These are phyloP conservation scores for Percopsis transmontana DNA, from an alignment of 2,113 vertebrate species.

Conservation along the genomic window DNA sequence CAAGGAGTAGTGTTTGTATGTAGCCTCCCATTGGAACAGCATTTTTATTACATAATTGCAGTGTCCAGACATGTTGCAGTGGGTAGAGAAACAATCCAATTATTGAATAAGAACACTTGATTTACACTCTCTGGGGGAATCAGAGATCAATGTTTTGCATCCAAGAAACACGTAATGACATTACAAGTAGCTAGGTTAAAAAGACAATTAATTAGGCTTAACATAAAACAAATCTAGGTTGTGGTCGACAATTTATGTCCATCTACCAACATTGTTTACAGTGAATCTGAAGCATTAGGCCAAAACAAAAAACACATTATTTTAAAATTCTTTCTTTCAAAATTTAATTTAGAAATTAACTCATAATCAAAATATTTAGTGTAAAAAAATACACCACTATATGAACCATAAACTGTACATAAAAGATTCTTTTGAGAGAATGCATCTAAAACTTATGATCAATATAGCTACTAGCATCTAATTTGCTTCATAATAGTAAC, in stretches of 20 bases:
- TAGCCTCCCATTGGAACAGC: slow-evolving; percentile 55
- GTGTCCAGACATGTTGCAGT: slow-evolving; percentile 67
- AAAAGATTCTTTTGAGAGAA: slow-evolving; percentile 50
- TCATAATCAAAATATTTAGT: slow-evolving; percentile 49
- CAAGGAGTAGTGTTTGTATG: slow-evolving; percentile 31
- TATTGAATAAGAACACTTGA: slow-evolving; percentile 57
- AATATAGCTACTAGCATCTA: slow-evolving; percentile 50
- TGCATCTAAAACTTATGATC: slow-evolving; percentile 49
- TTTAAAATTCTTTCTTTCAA: slow-evolving; percentile 34
- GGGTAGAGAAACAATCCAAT: slow-evolving; percentile 60
- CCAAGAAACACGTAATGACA: slow-evolving; percentile 53
- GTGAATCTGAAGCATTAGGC: slow-evolving; percentile 42
- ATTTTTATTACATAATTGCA: slow-evolving; percentile 70
- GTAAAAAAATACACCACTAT: slow-evolving; percentile 53
- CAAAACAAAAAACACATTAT: slow-evolving; percentile 22
- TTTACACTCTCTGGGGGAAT: slow-evolving; percentile 55
- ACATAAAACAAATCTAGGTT: slow-evolving; percentile 41
- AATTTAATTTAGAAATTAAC: slow-evolving; percentile 61
- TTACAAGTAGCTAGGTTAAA: slow-evolving; percentile 38
- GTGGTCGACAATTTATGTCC: slow-evolving; percentile 47
- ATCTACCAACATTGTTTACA: not conserved
- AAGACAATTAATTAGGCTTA: slow-evolving; percentile 42
- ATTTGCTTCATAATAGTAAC: slow-evolving; percentile 42
- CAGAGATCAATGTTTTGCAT: slow-evolving; percentile 34
- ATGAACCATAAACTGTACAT: slow-evolving; percentile 65